Evolutionary conservation across 1,140 invertebrate species (phyloP), one percentile per base, ranked within the genome.

Genomic region (Zaprionus vittiger): DNA sequence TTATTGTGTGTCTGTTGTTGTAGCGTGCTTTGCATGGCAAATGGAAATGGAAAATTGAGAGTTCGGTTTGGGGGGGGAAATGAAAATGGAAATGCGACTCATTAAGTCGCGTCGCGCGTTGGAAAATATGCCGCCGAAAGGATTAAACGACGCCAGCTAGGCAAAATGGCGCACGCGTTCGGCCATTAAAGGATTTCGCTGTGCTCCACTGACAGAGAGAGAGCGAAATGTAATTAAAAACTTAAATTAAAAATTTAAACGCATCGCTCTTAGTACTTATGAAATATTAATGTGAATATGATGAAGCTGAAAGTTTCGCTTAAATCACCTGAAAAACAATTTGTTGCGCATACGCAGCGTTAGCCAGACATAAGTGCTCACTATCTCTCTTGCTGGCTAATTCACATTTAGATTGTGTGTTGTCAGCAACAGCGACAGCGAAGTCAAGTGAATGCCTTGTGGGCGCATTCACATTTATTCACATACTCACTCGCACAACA

Each of bases 91-190:
- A 84, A 83, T 81, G 71, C 70, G 69, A 67, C 84, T 84, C 84
- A 89, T 90, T 90, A 89, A 89, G 81, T 81, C 67, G 56, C 70
- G 41, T 44, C 31, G 64, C 72, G 75, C 72, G 75, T 73, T 72
- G 79, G 49, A 84, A 89, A 90, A 89, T 89, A 89, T 89, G 81
- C 81, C 85, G 75, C 24, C 56, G 68, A 81, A 90, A 81, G 85
- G 84, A 89, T 89, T 89, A 89, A 90, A 70, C 57, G 69, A 61
- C 71, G 77, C 52, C 67, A 52, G 37, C 28, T 9, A 34, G 31
- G 74, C 47, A 66, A 79, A 83, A 81, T 84, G 81, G 70, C 75
- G 75, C 37, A 67, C 75, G 75, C 57, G 63, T 26, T 56, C 68
- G 80, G 17, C 81, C 68, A 81, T 90, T 89, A 79, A 85, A 84